Conservation (phyloP, 2,797 vertebrate species). For the Pteropus rufus region DNA sequence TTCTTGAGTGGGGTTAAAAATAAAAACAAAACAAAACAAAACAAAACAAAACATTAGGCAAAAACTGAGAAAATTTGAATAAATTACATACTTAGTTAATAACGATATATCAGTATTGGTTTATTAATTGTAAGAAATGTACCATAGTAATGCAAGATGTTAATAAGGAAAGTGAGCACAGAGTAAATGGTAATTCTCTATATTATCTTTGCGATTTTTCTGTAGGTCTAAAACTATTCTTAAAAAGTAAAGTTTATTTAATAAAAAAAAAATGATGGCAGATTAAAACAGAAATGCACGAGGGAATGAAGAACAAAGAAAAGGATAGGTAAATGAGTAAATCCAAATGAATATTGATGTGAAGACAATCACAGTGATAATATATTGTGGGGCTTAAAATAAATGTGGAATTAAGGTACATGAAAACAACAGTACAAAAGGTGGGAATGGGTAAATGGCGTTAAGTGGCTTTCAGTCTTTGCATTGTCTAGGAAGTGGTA, state of each 20-base stretch:
- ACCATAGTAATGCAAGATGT: not conserved
- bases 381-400: not conserved
- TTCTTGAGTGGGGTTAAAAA: not conserved
- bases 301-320: not conserved
- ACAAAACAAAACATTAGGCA: not conserved
- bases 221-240: not conserved
- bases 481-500: not conserved
- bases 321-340: not conserved
- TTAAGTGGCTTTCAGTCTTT: not conserved
- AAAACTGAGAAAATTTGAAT: not conserved
- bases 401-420: not conserved
- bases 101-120: not conserved
- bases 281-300: not conserved
- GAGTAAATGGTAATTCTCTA: not conserved
- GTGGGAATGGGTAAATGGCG: not conserved
- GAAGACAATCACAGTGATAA: not conserved
- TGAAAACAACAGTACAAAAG: not conserved
- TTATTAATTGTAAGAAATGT: not conserved
- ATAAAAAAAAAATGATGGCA: not conserved
- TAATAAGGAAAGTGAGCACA: not conserved
- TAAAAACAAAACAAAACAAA: not conserved
- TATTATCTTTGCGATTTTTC: not conserved
- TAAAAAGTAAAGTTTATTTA: not conserved
- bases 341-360: not conserved
- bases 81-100: not conserved